Evolutionary conservation across 1,140 invertebrate species (phyloP).

Genomic region (Drosophila saltans): DNA sequence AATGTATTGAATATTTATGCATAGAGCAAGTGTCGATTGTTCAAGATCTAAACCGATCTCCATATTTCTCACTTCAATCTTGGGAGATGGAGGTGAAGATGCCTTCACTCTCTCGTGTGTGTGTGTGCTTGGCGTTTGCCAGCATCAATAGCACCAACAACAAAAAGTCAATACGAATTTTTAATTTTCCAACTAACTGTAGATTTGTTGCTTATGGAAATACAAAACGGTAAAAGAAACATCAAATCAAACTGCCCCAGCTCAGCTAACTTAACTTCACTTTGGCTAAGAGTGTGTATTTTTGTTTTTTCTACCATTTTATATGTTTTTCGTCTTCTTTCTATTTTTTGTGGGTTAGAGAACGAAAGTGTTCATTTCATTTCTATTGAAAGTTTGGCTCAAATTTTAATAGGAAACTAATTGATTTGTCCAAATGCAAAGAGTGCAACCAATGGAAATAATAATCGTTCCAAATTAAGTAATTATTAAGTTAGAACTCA

Average conservation of each 20-base stretch:
- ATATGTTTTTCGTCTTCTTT: constrained; percentile 13
- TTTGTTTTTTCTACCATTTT: not conserved
- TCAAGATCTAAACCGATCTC: constrained; percentile 7
- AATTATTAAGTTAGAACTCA: constrained; percentile 46
- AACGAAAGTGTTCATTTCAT: constrained; percentile 68
- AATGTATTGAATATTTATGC: constrained; percentile 63
- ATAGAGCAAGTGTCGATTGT: constrained; percentile 59
- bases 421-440: constrained; percentile 47
- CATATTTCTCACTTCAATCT: constrained; percentile 2
- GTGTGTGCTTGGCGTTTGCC: not conserved
- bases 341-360: constrained; percentile 47
- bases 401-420: constrained; percentile 5
- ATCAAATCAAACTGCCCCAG: constrained; percentile 19
- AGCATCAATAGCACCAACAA: not conserved
- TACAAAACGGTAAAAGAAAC: constrained; percentile 72
- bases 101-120: not conserved
- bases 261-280: not conserved
- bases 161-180: constrained; percentile 27
- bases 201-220: constrained; percentile 71
- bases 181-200: constrained; percentile 68
- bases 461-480: no score
- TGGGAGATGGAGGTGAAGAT: not conserved
- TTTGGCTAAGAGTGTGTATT: not conserved
- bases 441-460: constrained; percentile 42
- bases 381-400: constrained; percentile 42